Conservation (phyloP, 2,888 invertebrate species). For the Itoplectis maculator region DNA sequence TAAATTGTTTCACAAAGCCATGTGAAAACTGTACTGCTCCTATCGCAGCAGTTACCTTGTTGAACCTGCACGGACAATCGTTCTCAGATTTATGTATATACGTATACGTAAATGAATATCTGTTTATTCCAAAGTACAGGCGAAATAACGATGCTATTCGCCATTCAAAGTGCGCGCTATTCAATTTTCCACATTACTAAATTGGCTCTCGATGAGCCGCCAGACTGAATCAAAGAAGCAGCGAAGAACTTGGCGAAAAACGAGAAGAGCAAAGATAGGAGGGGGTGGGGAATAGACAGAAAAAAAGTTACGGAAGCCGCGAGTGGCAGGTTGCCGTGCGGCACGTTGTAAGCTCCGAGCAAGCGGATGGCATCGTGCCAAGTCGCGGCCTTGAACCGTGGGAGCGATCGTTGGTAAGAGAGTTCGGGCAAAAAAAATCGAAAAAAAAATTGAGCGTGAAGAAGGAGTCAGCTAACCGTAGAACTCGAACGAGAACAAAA, state of each 20-base stretch:
- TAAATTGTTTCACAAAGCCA: not conserved
- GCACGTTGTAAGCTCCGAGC: conserved; percentile 9
- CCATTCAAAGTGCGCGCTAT: not conserved
- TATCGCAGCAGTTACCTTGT: not conserved
- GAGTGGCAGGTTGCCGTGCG: conserved; percentile 36
- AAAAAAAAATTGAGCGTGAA: conserved; percentile 2
- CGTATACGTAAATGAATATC: not conserved
- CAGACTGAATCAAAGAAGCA: conserved; percentile 14
- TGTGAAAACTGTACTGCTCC: not conserved
- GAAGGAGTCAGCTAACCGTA: conserved; percentile 8
- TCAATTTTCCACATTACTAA: conserved; percentile 12
- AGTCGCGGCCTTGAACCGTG: conserved; percentile 67
- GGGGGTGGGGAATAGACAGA: not conserved
- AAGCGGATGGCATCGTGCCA: conserved; percentile 60
- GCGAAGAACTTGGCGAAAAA: not conserved
- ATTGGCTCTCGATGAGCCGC: conserved; percentile 6
- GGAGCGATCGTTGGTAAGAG: conserved; percentile 50
- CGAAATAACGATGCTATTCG: conserved; percentile 11
- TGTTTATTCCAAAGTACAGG: not conserved
- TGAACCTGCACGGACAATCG: not conserved
- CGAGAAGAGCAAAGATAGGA: not conserved
- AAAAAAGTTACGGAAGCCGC: conserved; percentile 7
- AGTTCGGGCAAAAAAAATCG: conserved; percentile 8
- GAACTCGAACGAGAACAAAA: not conserved
- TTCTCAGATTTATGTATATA: not conserved